Base-by-base conservation (phyloP, 2,888 invertebrate species). In the Panopea generosa region DNA sequence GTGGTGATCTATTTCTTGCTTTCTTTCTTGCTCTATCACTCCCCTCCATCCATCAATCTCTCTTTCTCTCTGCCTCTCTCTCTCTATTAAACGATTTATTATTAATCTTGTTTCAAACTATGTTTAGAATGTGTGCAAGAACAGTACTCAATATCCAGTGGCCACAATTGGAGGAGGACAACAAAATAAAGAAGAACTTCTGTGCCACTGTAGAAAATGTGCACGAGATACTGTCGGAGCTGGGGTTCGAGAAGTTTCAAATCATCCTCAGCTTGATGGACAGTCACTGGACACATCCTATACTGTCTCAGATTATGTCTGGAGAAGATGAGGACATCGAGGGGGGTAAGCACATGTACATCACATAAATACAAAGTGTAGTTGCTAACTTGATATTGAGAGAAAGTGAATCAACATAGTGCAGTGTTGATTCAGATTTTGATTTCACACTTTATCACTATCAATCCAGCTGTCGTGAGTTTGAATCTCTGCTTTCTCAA, bases 221-320 rank as follows among this genome's bases (percentile, higher is more conserved):
- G 14, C 86, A 89, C 71, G 71, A 81, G 18, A 84, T 84, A 33
- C 81, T 90, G 38, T 78, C 79, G 3, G 60, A 80, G 9, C 73
- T 79, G 14, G 87, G 87, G 9, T 88, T 86, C 74, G 20, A 26
- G 16, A 78, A 83, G 16, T 89, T 90, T 68, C 77, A 82, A 49
- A 75, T 87, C 60, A 75, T 90, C 27, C 73, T 85, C 2, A 63
- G 71, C 20, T 71, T 90, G 16, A 87, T 87, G 83, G 86, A 88
- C 33, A 87, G 84, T 38, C 88, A 89, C 33, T 92, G 92, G 92
- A 90, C 89, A 26, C 88, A 91, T 67, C 90, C 91, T 0, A 83
- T 83, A 0, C 86, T 92, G 3, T 84, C 85, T 16, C 85, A 87
- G 67, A 87, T 92, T 62, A 90, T 90, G 89, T 84, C 87, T 55